A percentile compares a stretch with the other conserved stretches of the same genome.
phyloP scores from a whole-genome alignment of 2,888 invertebrate genomes.

The Leucania comma region DNA sequence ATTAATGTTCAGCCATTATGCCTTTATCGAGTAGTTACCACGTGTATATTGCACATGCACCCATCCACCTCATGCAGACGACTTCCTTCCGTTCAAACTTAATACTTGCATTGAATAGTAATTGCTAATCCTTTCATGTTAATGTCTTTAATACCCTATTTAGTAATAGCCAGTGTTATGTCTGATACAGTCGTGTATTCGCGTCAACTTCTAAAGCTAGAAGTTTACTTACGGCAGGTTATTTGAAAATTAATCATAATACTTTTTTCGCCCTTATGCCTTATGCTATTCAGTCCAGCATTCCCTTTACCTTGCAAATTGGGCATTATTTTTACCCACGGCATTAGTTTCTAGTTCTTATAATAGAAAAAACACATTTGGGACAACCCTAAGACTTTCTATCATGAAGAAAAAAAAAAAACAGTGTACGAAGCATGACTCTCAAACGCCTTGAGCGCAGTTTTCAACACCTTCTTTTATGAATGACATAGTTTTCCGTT shows the following conservation, averaged over 20 bases:
- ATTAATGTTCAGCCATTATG: constrained; percentile 20
- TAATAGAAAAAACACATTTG: not conserved
- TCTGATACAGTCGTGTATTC: constrained; percentile 21
- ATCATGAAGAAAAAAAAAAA: constrained; percentile 6
- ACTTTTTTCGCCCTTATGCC: not conserved
- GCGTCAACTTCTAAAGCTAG: not conserved
- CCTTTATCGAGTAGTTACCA: constrained; percentile 10
- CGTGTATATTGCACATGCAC: constrained; percentile 46
- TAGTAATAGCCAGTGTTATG: constrained; percentile 25
- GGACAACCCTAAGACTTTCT: constrained; percentile 32
- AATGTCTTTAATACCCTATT: constrained; percentile 28
- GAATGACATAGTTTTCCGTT: constrained; percentile 51
- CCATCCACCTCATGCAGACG: constrained; percentile 35
- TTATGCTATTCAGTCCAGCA: not conserved
- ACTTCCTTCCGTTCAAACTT: constrained; percentile 52
- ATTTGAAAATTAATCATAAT: not conserved
- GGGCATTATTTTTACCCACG: not conserved
- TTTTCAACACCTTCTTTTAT: constrained; percentile 26
- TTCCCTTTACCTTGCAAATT: not conserved
- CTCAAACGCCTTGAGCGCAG: not conserved
- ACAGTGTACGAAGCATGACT: constrained; percentile 11
- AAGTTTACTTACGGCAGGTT: not conserved
- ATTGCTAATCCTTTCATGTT: constrained; percentile 28
- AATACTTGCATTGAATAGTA: constrained; percentile 33
- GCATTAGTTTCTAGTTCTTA: not conserved